Base-by-base conservation (phyloP, 2,888 invertebrate genomes). In the Caenorhabditis zanzibari region DNA sequence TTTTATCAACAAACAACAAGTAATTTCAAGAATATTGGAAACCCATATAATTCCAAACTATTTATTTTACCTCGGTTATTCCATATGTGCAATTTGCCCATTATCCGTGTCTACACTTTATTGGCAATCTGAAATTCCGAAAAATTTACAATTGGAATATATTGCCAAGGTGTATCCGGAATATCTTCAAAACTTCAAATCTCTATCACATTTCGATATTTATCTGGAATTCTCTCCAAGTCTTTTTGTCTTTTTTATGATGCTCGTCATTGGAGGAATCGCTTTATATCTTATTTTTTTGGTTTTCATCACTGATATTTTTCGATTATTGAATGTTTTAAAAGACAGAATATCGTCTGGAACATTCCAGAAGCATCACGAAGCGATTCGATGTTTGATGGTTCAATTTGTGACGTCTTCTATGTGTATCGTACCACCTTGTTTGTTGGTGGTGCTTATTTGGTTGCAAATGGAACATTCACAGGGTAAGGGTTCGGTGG, bases 1-100 rank as follows among this genome's bases (percentile, higher is more conserved):
- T 26, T 63, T 63, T 12, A 16, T 9, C 6, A 41, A 19, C 16
- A 63, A 63, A 26, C 61, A 63, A 44, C 61, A 63, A 35, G 14
- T 24, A 3, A 14, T 63, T 16, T 41, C 61, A 5, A 24, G 5
- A 9, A 41, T 10, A 12, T 35, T 63, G 44, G 24, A 47, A 7
- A 26, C 16, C 3, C 44, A 47, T 28, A 14, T 44, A 5, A 6
- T 64, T 2, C 47, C 63, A 26, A 5, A 1, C 6, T 38, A 10
- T n/a, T 22, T 59, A 9, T 24, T 24, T 4, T 24, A n/a, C n/a
- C n/a, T n/a, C n/a, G n/a, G 14, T 5, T 41, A 41, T 41, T 12
- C 1, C 12, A 1, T 22, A 1, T 22, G 12, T 16, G 12, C 41
- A 2, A 0, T 12, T 14, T 14, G 12, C 19, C 38, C 24, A n/a